phyloP scores from a whole-genome alignment of 1,140 invertebrate genomes.

The Nilaparvata lugens region DNA sequence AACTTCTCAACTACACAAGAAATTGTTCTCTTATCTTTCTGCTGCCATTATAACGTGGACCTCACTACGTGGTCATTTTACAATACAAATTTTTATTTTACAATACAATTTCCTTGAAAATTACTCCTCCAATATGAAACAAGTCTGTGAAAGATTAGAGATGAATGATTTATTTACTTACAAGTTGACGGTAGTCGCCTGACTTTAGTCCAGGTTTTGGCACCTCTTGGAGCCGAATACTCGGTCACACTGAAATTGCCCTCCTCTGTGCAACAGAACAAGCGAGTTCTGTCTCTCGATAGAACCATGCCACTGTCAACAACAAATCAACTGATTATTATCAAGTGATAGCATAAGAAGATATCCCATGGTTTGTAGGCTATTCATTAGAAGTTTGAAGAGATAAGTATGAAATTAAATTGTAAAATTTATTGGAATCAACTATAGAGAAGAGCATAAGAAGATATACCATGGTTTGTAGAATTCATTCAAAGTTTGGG shows the following conservation, averaged over 20 bases:
- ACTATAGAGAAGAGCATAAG: too few relatives aligned
- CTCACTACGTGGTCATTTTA: too few relatives aligned
- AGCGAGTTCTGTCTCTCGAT: slow-evolving; percentile 42
- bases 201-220: slow-evolving; percentile 47
- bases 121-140: too few relatives aligned
- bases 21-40: too few relatives aligned
- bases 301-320: slow-evolving; percentile 52
- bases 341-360: background rate
- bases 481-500: too few relatives aligned
- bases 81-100: too few relatives aligned
- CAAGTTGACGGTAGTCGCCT: slow-evolving; percentile 47
- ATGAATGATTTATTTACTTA: slow-evolving; percentile 16
- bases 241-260: slow-evolving; percentile 46
- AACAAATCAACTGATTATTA: slow-evolving; percentile 10
- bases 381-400: slow-evolving; percentile 11
- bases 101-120: too few relatives aligned
- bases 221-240: slow-evolving; percentile 41
- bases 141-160: background rate
- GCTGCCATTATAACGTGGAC: too few relatives aligned
- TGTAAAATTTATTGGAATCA: background rate
- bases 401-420: slow-evolving; percentile 28
- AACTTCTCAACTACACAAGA: too few relatives aligned
- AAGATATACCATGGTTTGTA: too few relatives aligned
- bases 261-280: slow-evolving; percentile 51
- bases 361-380: too few relatives aligned